phyloP scores from a whole-genome alignment of 2,113 vertebrate genomes.

The Lamprologus ornatipinnis region DNA sequence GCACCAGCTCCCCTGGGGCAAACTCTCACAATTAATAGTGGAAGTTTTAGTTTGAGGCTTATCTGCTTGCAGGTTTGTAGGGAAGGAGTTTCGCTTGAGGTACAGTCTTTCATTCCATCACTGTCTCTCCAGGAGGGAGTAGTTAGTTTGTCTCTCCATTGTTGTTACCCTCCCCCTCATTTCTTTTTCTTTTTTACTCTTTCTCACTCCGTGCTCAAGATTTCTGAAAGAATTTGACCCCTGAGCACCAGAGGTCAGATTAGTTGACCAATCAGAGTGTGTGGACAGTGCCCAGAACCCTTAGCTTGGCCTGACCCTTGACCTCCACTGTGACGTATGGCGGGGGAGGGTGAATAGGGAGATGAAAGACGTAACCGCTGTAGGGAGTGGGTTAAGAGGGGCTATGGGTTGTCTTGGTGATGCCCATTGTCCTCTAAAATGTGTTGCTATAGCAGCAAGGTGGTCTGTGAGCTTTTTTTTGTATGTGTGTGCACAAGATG shows the following conservation, averaged over 20 bases:
- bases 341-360: conserved; percentile 72
- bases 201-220: conserved; percentile 73
- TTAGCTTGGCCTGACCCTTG: conserved; percentile 73
- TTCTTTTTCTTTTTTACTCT: conserved; percentile 54
- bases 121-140: conserved; percentile 66
- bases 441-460: conserved; percentile 74
- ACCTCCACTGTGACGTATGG: conserved; percentile 70
- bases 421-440: conserved; percentile 74
- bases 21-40: background rate
- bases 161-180: conserved; percentile 58
- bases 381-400: conserved; percentile 74
- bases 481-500: conserved; percentile 54
- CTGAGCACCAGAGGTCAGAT: conserved; percentile 67
- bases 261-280: conserved; percentile 75
- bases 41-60: background rate
- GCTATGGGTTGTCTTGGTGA: conserved; percentile 77
- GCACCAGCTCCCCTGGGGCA: background rate
- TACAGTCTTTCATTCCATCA: conserved; percentile 71
- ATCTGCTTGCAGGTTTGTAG: background rate
- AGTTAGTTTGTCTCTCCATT: conserved; percentile 71
- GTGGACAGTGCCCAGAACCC: conserved; percentile 81
- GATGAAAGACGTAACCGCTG: conserved; percentile 76
- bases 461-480: conserved; percentile 69
- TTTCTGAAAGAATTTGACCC: conserved; percentile 79
- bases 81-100: conserved; percentile 33